Conservation (phyloP, 2,113 vertebrate species). For the Tricholaema leucomelas region DNA sequence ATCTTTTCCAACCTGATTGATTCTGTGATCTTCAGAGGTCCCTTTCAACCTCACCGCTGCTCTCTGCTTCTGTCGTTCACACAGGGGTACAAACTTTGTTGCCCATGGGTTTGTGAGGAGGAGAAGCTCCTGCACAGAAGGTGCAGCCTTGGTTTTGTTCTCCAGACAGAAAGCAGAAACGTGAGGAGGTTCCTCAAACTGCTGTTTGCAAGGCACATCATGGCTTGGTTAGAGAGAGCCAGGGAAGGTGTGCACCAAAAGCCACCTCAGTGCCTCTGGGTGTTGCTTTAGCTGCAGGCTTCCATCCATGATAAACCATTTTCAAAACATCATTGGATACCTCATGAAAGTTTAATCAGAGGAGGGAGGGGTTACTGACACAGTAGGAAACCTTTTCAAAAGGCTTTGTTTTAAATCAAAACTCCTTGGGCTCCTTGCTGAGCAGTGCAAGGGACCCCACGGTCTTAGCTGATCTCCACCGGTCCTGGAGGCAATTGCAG, state of each 20-base stretch:
- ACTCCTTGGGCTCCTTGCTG: slow-evolving; percentile 16
- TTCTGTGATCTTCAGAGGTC: too few relatives aligned
- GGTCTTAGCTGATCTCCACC: neutral
- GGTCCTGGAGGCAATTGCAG: neutral
- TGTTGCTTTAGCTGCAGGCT: slow-evolving; percentile 56
- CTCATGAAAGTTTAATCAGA: slow-evolving; percentile 57
- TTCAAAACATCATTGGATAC: slow-evolving; percentile 42
- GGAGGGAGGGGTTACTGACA: neutral
- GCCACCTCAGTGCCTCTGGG: slow-evolving; percentile 21
- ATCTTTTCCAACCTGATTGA: too few relatives aligned
- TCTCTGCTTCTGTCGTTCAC: neutral
- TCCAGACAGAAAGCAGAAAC: neutral
- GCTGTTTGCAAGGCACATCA: neutral
- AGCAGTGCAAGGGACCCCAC: neutral
- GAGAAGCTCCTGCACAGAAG: neutral
- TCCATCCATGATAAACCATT: slow-evolving; percentile 44
- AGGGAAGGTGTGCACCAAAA: slow-evolving; percentile 6
- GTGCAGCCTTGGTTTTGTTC: neutral
- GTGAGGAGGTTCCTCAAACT: neutral
- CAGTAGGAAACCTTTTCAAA: slow-evolving; percentile 50
- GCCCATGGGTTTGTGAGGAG: neutral
- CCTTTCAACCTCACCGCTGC: too few relatives aligned
- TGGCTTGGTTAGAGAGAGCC: neutral
- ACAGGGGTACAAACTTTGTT: neutral
- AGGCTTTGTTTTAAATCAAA: slow-evolving; percentile 60